These are phyloP conservation scores for Amazona vittata DNA, from an alignment of 2,113 vertebrate species.

Conservation along the genomic window DNA sequence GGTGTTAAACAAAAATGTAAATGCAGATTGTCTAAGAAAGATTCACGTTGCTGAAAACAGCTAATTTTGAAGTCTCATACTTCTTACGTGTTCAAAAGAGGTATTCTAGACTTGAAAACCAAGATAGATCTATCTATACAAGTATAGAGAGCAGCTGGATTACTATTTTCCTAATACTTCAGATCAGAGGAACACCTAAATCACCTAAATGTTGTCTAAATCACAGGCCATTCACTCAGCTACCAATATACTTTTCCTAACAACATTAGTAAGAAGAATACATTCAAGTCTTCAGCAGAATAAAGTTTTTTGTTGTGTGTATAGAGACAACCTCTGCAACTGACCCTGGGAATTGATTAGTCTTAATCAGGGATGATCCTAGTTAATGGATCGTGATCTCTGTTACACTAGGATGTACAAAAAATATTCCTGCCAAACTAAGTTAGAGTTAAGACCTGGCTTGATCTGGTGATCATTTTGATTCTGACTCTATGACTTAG, in stretches of 20 bases:
- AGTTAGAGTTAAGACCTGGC: not conserved
- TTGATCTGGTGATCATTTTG: not conserved
- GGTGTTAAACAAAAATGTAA: constrained; percentile 66
- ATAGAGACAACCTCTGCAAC: not conserved
- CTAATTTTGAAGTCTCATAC: constrained; percentile 2
- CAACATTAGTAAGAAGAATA: not conserved
- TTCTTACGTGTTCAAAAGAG: not conserved
- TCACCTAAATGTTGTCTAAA: not conserved
- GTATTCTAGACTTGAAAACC: not conserved
- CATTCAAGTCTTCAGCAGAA: not conserved
- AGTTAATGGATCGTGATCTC: not conserved
- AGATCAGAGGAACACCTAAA: not conserved
- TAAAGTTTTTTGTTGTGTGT: not conserved
- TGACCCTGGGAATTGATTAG: not conserved
- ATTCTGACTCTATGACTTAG: not conserved
- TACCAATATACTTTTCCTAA: not conserved
- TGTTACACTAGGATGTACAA: not conserved
- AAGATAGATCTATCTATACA: not conserved
- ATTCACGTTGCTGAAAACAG: not conserved
- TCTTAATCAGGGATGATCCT: not conserved
- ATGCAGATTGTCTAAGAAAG: constrained; percentile 14
- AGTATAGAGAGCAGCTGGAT: not conserved
- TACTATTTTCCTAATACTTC: not conserved
- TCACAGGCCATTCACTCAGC: not conserved
- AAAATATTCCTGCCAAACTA: not conserved